Evolutionary conservation across 2,113 vertebrate genomes (phyloP).

Genomic region (Lamprologus tigripictilis): DNA sequence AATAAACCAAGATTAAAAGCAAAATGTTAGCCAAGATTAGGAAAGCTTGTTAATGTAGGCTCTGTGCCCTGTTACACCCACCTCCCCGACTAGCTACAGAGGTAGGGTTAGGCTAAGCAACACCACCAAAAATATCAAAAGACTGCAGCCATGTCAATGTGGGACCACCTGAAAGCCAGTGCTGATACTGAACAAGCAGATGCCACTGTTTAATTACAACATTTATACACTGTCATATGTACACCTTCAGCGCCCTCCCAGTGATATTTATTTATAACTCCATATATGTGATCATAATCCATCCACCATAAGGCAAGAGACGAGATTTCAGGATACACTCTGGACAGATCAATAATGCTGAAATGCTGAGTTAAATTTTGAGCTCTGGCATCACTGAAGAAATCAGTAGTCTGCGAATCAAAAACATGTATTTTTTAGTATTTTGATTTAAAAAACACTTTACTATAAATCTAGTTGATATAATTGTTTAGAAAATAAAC

Average conservation of each 20-base stretch:
- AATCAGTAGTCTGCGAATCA: background rate
- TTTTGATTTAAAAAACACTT: background rate
- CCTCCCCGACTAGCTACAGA: background rate
- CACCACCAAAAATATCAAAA: background rate
- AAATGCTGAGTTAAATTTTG: background rate
- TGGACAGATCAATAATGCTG: background rate
- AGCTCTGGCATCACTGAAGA: background rate
- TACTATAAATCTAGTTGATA: background rate
- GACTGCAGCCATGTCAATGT: background rate
- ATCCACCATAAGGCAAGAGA: background rate
- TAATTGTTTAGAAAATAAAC: background rate
- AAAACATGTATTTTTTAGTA: background rate
- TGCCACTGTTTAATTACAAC: background rate
- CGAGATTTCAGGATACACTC: background rate
- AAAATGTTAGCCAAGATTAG: background rate
- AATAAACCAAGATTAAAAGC: background rate
- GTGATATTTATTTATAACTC: background rate
- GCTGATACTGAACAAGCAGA: background rate
- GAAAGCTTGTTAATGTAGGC: background rate
- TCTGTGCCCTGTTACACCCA: background rate
- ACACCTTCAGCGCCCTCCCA: background rate
- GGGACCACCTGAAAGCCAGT: background rate
- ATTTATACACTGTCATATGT: slow-evolving; percentile 16
- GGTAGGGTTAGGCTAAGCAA: background rate
- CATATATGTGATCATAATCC: background rate